These are phyloP conservation scores for Andrena hattorfiana DNA, from an alignment of 2,888 invertebrate species.

Conservation along the genomic window DNA sequence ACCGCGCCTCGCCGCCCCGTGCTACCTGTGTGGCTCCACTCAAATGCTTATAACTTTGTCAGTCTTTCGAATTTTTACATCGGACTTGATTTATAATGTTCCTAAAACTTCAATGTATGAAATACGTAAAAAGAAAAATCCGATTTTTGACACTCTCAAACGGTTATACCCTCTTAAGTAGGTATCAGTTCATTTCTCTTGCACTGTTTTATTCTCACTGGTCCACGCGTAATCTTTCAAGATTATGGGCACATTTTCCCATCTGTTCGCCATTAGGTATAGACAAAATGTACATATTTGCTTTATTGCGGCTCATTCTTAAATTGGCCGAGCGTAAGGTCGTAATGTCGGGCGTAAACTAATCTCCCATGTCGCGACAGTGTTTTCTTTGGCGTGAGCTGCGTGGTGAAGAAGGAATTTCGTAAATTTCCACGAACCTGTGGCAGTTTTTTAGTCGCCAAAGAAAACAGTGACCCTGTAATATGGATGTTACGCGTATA, in stretches of 20 bases:
- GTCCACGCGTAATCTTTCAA: not conserved
- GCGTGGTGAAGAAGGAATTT: slow-evolving; percentile 58
- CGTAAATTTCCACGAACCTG: slow-evolving; percentile 69
- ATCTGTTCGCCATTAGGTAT: slow-evolving; percentile 6
- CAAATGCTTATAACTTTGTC: too few relatives aligned
- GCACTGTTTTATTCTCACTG: not conserved
- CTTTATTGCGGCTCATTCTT: slow-evolving; percentile 21
- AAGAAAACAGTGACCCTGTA: slow-evolving; percentile 54
- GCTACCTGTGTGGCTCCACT: too few relatives aligned
- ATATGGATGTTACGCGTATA: slow-evolving; percentile 20
- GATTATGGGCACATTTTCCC: not conserved
- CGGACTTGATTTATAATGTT: too few relatives aligned
- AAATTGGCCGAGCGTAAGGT: slow-evolving; percentile 14
- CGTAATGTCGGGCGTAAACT: slow-evolving; percentile 54
- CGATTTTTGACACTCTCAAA: too few relatives aligned
- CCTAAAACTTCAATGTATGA: too few relatives aligned
- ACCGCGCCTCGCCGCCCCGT: too few relatives aligned
- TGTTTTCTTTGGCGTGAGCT: slow-evolving; percentile 67
- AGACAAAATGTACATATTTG: slow-evolving; percentile 10
- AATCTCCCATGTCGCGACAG: slow-evolving; percentile 52
- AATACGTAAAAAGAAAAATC: too few relatives aligned
- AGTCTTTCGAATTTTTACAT: too few relatives aligned
- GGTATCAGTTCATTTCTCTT: too few relatives aligned
- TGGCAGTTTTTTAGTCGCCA: slow-evolving; percentile 45
- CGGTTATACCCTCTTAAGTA: too few relatives aligned